phyloP scores from a whole-genome alignment of 2,113 vertebrate species.

The Larimichthys crocea region DNA sequence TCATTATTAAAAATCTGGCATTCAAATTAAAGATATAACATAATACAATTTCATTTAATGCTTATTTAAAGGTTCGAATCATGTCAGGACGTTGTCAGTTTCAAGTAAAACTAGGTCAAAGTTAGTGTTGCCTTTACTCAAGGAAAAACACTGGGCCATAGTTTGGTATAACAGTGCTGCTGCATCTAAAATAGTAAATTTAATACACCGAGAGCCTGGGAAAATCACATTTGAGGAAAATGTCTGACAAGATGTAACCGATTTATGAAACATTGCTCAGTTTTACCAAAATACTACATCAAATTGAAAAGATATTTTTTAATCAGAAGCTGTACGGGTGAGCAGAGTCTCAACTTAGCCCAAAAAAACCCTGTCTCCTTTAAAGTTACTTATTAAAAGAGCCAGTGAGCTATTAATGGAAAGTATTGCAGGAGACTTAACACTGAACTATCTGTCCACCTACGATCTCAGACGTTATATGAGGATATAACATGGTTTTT shows the following conservation, averaged over 20 bases:
- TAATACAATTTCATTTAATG: neutral
- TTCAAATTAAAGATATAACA: neutral
- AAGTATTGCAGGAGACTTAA: neutral
- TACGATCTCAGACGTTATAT: neutral
- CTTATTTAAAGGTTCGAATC: neutral
- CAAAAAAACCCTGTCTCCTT: neutral
- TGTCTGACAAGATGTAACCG: neutral
- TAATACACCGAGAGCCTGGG: neutral
- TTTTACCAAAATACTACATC: neutral
- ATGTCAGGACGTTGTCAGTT: neutral
- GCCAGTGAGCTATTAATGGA: slow-evolving; percentile 25
- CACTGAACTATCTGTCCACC: slow-evolving; percentile 2
- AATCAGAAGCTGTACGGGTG: neutral
- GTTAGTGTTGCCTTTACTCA: neutral
- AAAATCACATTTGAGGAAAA: slow-evolving; percentile 1
- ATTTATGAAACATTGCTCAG: neutral
- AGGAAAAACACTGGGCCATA: neutral
- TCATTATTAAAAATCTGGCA: neutral
- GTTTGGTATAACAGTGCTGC: neutral
- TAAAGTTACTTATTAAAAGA: slow-evolving; percentile 23
- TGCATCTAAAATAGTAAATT: neutral
- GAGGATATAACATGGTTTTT: neutral
- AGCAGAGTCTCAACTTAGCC: neutral
- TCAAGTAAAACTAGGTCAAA: neutral
- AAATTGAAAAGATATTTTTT: neutral